A percentile compares a stretch with the other conserved stretches of the same genome.
These are phyloP conservation scores for Lagorchestes hirsutus DNA, from an alignment of 2,797 vertebrate genomes.

Conservation along the genomic window DNA sequence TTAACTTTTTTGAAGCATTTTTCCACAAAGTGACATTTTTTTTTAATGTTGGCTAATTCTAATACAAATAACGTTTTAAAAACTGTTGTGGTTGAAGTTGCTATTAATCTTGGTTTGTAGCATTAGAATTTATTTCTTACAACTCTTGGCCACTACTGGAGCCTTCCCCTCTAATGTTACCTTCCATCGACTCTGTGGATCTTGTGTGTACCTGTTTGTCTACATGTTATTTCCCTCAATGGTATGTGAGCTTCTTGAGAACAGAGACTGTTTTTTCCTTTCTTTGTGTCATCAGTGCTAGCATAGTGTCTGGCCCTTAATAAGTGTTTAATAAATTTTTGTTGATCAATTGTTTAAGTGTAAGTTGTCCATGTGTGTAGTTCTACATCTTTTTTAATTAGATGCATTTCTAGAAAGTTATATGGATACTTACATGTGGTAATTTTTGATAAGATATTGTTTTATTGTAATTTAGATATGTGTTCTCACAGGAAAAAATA, in stretches of 20 bases:
- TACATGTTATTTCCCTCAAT: not conserved
- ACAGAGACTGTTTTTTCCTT: not conserved
- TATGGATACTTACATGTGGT: slow-evolving; percentile 17
- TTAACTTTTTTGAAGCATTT: slow-evolving; percentile 42
- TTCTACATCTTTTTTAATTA: slow-evolving; percentile 34
- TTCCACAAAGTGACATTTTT: slow-evolving; percentile 42
- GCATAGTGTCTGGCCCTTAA: not conserved
- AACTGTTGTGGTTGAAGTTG: slow-evolving; percentile 19
- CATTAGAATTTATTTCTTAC: slow-evolving; percentile 17
- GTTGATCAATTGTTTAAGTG: not conserved
- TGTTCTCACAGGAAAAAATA: slow-evolving; percentile 47
- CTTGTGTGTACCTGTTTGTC: not conserved
- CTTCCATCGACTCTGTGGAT: not conserved
- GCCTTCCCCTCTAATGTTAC: not conserved
- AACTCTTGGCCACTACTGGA: slow-evolving; percentile 12
- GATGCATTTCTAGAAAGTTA: slow-evolving; percentile 58
- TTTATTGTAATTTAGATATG: slow-evolving; percentile 52
- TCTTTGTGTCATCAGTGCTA: not conserved
- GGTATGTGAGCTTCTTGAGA: not conserved
- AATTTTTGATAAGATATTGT: slow-evolving; percentile 40
- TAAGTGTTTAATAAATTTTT: not conserved
- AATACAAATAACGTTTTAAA: slow-evolving; percentile 35
- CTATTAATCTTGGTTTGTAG: not conserved
- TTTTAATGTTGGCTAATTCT: not conserved
- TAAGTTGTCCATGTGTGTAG: slow-evolving; percentile 5